Conservation (phyloP, 1,140 invertebrate species). For the Heliconius melpomene region DNA sequence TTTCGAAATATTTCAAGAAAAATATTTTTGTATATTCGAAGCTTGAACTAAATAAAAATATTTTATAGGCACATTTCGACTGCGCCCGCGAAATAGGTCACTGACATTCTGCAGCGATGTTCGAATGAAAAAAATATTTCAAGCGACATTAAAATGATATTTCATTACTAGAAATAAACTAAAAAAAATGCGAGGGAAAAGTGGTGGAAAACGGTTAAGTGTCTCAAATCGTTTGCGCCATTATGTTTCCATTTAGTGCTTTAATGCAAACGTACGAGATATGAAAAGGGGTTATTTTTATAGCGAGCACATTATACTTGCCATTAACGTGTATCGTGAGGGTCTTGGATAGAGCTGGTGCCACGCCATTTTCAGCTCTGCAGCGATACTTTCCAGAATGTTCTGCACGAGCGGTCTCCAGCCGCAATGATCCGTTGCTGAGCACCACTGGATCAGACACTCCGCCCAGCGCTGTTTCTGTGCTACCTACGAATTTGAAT, state of each 20-base stretch:
- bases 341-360: constrained; percentile 88
- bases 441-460: constrained; percentile 78
- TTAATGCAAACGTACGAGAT: constrained; percentile 32
- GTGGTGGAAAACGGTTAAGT: constrained; percentile 28
- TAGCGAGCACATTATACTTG: constrained; percentile 66
- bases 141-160: constrained; percentile 27
- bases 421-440: constrained; percentile 87
- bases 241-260: constrained; percentile 42
- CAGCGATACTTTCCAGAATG: constrained; percentile 93
- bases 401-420: constrained; percentile 86
- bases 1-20: constrained; percentile 11
- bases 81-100: constrained; percentile 20
- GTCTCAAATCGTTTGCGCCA: constrained; percentile 39
- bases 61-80: constrained; percentile 11
- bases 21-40: constrained; percentile 5
- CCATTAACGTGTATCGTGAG: constrained; percentile 91
- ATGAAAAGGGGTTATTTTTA: constrained; percentile 39
- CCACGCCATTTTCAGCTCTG: constrained; percentile 92
- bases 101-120: constrained; percentile 16
- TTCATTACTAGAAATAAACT: constrained; percentile 25
- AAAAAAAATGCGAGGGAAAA: constrained; percentile 7
- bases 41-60: constrained; percentile 5
- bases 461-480: constrained; percentile 69
- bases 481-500: constrained; percentile 52
- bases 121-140: constrained; percentile 12